Percentiles rank a stretch among this genome's conserved stretches.
Evolutionary conservation across 2,888 invertebrate species (phyloP).

Genomic region (Unio pictorum): DNA sequence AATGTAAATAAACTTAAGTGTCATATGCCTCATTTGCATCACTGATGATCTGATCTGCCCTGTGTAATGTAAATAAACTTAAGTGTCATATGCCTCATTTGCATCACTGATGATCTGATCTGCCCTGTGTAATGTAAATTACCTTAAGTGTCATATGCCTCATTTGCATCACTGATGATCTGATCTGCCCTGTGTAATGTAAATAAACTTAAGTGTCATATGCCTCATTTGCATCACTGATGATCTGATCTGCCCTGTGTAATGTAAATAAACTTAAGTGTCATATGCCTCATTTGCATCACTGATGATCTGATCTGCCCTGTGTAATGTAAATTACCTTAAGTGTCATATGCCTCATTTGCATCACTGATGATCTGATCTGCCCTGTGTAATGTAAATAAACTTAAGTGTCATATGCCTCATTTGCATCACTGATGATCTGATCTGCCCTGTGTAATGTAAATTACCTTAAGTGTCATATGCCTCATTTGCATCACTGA

Average conservation of each 20-base stretch:
- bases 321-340: slow-evolving; percentile 59
- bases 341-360: slow-evolving; percentile 84
- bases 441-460: not conserved
- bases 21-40: slow-evolving; percentile 81
- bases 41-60: no score
- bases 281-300: slow-evolving; percentile 81
- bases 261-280: slow-evolving; percentile 76
- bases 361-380: no score
- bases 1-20: slow-evolving; percentile 76
- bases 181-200: not conserved
- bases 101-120: no score
- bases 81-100: slow-evolving; percentile 87
- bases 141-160: slow-evolving; percentile 89
- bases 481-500: slow-evolving; percentile 71
- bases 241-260: not conserved
- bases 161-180: no score
- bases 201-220: slow-evolving; percentile 85
- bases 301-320: no score
- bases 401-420: slow-evolving; percentile 85
- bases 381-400: slow-evolving; percentile 5
- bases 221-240: slow-evolving; percentile 71
- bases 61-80: slow-evolving; percentile 59
- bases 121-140: slow-evolving; percentile 4
- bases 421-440: no score
- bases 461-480: slow-evolving; percentile 85